Base-by-base conservation (phyloP, 2,113 vertebrate species). In the Acinonyx jubatus region DNA sequence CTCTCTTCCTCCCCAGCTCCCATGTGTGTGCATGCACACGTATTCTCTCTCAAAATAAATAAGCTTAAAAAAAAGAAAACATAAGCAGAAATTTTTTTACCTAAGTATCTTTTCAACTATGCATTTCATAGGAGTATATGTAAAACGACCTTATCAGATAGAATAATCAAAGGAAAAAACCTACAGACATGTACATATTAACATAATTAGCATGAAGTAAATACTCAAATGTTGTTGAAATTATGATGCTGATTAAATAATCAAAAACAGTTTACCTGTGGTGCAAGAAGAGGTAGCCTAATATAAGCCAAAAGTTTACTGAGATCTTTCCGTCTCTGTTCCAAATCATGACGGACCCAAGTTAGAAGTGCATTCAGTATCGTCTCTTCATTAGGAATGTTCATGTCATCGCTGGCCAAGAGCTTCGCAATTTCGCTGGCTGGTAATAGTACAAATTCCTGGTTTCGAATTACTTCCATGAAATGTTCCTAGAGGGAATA, bases 341-440 rank as follows among this genome's bases (percentile, higher is more conserved):
- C 97, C 68, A 98, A 86, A 87, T 99, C 99, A 38, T 99, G 99
- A 80, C 98, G 98, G 91, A 99, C 99, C 99, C 99, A 99, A 0
- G 99, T 99, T 36, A 99, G 99, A 79, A 99, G 98, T 23, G 99
- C 99, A 61, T 99, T 99, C 71, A 99, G 98, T 94, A 99, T 99
- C 0, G 99, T 99, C 98, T 99, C 99, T 98, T 99, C 99, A 38
- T 99, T 99, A 23, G 99, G 99, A 96, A 99, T 99, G 61, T 99
- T 99, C 99, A 99, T 99, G 96, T 99, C 99, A 94, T 99, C 99
- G 31, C 99, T 99, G 38, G 99, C 99, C 98, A 99, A 98, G 85
- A 99, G 99, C 97, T 99, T 99, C 97, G 99, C 99, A 97, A 99
- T 99, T 99, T 99, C 99, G 82, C 98, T 99, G 95, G 99, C 98